Evolutionary conservation across 1,140 invertebrate genomes (phyloP), one percentile per base, ranked within the genome.

Genomic region (Drosophila jambulina): DNA sequence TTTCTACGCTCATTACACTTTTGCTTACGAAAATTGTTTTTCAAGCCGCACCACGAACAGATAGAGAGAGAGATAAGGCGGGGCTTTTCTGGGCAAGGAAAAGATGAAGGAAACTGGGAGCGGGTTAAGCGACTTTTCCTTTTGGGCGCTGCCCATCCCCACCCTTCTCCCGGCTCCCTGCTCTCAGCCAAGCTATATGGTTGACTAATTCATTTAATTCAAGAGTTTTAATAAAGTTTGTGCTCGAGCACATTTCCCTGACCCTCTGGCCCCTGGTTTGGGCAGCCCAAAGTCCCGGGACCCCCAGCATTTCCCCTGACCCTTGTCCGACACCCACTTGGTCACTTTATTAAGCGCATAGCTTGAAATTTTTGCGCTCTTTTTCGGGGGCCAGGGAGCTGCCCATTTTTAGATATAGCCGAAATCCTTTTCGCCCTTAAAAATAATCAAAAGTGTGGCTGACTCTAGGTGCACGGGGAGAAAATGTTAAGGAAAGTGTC

Each of bases 151-250:
- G 7, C 19, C 32, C 32, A 10, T 4, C 1, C 34, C 34, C 8
- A 1, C 27, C 27, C 27, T 7, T 7, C 27, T 13, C 29, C 29
- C 29, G 0, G 2, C n/a, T 19, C 29, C 49, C 49, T 9, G 67
- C 64, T 57, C 8, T 27, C 25, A 80, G 84, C 84, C 75, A 62
- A 78, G 80, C 85, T 90, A 63, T 90, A 88, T 88, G 85, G 85
- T 90, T 88, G 85, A 88, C 85, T 88, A 88, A 88, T 88, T 88
- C 85, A 88, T 88, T 88, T 88, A 88, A 88, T 88, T 88, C 85
- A 90, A 88, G 85, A 88, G 85, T 88, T 88, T 88, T 88, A 88
- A 88, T 88, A 88, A 88, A 88, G 85, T 88, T 88, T 88, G 81
- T 83, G 77, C 83, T 67, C 77, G 54, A 84, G 74, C 77, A 82